These are phyloP conservation scores for Catajapyx aquilonaris DNA, from an alignment of 1,140 invertebrate species.

Conservation along the genomic window DNA sequence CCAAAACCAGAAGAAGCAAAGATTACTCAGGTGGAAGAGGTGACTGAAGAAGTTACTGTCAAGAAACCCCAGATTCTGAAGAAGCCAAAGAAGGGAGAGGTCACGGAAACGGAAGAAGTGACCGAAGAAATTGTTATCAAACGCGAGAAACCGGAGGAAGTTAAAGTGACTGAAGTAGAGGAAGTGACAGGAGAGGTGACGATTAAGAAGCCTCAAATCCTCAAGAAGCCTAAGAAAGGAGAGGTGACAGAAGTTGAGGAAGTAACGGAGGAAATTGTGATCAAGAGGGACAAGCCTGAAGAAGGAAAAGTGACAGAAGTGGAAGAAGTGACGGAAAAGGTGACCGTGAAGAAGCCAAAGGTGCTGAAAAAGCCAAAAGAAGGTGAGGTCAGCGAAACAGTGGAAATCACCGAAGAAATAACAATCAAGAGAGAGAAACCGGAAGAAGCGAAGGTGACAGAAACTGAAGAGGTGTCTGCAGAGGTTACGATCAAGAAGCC, in stretches of 20 bases:
- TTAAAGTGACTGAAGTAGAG: conserved; percentile 9
- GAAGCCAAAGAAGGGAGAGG: conserved; percentile 8
- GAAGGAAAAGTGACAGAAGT: too few relatives aligned
- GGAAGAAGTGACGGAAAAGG: conserved; percentile 4
- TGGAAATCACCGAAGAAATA: too few relatives aligned
- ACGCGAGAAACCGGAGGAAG: too few relatives aligned
- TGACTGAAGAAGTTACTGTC: conserved; percentile 12
- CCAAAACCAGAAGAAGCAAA: too few relatives aligned
- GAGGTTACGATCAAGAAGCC: conserved; percentile 16
- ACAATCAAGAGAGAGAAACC: conserved; percentile 4
- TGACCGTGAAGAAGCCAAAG: too few relatives aligned
- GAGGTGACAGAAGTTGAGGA: too few relatives aligned
- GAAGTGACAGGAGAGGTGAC: conserved; percentile 4
- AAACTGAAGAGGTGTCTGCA: conserved; percentile 17
- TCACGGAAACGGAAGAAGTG: conserved; percentile 8
- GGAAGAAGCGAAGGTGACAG: too few relatives aligned
- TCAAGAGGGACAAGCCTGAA: conserved; percentile 4
- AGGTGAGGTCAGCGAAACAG: conserved; percentile 20
- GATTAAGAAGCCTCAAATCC: too few relatives aligned
- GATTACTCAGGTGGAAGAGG: conserved; percentile 13
- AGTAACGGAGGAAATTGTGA: too few relatives aligned
- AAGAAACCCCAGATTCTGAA: conserved; percentile 13
- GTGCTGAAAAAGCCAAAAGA: conserved; percentile 21
- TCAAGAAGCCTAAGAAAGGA: too few relatives aligned
- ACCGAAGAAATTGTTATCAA: conserved; percentile 9